phyloP scores from a whole-genome alignment of 2,113 vertebrate species.

The Salvelinus namaycush region DNA sequence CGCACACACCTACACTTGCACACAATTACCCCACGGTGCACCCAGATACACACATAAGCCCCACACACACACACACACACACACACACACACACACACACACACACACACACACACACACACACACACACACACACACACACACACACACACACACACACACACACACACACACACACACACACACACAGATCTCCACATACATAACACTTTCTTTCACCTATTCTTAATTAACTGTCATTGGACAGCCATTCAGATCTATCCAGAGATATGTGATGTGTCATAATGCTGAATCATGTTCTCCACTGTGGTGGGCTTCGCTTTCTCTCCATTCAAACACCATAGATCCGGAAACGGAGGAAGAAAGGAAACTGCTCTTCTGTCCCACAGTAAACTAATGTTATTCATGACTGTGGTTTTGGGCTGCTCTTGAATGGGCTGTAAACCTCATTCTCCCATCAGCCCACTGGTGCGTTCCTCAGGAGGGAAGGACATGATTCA shows the following conservation, averaged over 20 bases:
- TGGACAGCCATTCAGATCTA: constrained; percentile 1
- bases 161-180: neutral
- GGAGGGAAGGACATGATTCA: constrained; percentile 34
- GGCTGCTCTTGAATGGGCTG: constrained; percentile 44
- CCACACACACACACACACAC: neutral
- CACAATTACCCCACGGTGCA: too few species aligned
- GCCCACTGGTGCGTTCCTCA: constrained; percentile 43
- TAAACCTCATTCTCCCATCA: constrained; percentile 23
- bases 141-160: too few species aligned
- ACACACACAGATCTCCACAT: neutral
- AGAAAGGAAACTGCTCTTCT: constrained; percentile 16
- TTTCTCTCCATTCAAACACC: constrained; percentile 17
- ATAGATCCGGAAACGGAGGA: constrained; percentile 16
- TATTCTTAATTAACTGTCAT: neutral
- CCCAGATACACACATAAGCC: neutral
- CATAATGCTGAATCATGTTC: constrained; percentile 1
- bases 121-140: too few species aligned
- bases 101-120: neutral
- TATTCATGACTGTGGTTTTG: constrained; percentile 57
- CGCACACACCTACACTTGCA: too few species aligned
- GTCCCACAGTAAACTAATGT: constrained; percentile 39
- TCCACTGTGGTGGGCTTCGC: constrained; percentile 5
- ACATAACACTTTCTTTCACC: neutral
- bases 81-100: neutral
- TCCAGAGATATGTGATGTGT: neutral